phyloP scores from a whole-genome alignment of 2,888 invertebrate species.

The Trachelus iudaicus region DNA sequence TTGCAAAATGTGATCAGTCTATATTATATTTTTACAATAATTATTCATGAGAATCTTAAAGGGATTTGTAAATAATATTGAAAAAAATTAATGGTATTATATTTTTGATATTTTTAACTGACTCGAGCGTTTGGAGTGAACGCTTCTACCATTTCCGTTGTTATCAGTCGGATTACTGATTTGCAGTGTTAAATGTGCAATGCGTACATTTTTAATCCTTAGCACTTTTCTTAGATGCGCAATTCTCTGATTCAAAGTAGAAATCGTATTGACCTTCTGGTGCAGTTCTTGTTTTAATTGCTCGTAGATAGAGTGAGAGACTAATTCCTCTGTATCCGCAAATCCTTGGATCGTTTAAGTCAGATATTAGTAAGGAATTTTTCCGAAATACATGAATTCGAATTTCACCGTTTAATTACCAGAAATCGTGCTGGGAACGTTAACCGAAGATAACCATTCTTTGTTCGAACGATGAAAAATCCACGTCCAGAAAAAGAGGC shows the following conservation, averaged over 20 bases:
- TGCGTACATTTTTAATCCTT: constrained; percentile 73
- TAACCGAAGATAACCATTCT: neutral
- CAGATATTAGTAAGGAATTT: neutral
- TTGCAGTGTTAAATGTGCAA: constrained; percentile 30
- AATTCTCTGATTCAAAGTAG: constrained; percentile 71
- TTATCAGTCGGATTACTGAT: neutral
- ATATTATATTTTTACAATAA: too few relatives aligned
- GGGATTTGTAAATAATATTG: too few relatives aligned
- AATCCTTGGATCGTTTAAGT: neutral
- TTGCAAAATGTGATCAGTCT: too few relatives aligned
- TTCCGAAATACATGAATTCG: neutral
- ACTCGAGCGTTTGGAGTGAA: neutral
- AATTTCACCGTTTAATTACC: neutral
- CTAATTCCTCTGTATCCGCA: constrained; percentile 42
- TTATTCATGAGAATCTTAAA: too few relatives aligned
- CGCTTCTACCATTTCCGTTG: neutral
- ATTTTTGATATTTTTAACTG: neutral
- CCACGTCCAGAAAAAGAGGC: neutral
- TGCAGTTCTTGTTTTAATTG: constrained; percentile 67
- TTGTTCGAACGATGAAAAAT: neutral
- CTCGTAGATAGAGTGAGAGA: constrained; percentile 30
- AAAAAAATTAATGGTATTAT: neutral
- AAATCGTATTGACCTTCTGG: constrained; percentile 69
- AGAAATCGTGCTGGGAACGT: neutral
- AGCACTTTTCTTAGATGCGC: constrained; percentile 72